Evolutionary conservation across 2,888 invertebrate species (phyloP), one percentile per base, ranked within the genome.

Genomic region (Yponomeuta cagnagella): DNA sequence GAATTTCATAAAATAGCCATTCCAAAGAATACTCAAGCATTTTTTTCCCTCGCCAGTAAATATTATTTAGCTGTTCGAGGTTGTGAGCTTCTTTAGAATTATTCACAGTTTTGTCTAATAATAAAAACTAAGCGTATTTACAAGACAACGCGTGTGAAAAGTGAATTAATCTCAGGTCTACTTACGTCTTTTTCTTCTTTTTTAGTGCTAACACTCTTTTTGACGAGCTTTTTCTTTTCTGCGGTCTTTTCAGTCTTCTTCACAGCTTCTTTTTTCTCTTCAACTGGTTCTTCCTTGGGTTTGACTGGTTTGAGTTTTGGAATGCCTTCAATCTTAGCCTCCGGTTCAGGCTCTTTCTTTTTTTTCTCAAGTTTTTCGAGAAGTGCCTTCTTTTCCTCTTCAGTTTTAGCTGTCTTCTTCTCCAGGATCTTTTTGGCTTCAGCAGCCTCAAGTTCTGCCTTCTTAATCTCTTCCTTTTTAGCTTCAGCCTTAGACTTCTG

Each of bases 321-420:
- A 83, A 94, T 90, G 82, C 93, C 93, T 86, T 93, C 94, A 79
- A 93, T 90, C 83, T 94, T 93, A 72, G 93, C 88, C 82, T 93
- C 94, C 15, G 88, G 83, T 80, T 93, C 89, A 73, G 87, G 84
- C 80, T 88, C 88, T 71, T 89, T 86, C 75, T 93, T 93, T 77
- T 93, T 93, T 72, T 87, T 90, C 75, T 92, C 92, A 30, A 89
- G 81, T 80, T 89, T 88, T 76, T 93, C 93, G 30, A 93, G 85
- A 75, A 91, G 87, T 72, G 89, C 84, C 72, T 89, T 92, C 82
- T 93, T 91, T 77, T 93, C 90, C 79, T 89, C 90, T 77, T 92
- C 92, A 69, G 93, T 89, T 75, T 92, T 92, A 30, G 89, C 84
- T 23, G 90, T 89, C 82, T 93, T 89, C 81, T 87, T 89, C 80